Evolutionary conservation across 2,888 invertebrate species (phyloP).

Genomic region (Pristionchus exspectatus): DNA sequence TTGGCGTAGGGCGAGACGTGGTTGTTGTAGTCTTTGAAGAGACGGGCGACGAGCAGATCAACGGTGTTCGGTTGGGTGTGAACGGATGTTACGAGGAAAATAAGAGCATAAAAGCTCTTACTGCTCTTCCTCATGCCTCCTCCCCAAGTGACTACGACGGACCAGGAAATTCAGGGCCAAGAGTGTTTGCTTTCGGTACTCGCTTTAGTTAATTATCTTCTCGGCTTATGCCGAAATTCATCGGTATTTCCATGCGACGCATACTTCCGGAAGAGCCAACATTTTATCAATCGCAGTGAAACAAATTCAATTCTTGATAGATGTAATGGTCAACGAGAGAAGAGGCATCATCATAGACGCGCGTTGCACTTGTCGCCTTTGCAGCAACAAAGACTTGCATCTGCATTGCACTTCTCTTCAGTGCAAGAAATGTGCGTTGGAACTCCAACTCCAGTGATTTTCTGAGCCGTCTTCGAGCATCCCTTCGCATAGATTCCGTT

Average conservation of each 20-base stretch:
- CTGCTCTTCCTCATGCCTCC: background rate
- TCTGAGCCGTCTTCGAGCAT: background rate
- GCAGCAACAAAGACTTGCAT: background rate
- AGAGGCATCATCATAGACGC: too few species aligned
- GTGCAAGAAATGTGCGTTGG: background rate
- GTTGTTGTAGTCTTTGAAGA: background rate
- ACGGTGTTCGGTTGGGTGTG: background rate
- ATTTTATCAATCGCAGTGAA: too few species aligned
- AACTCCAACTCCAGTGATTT: background rate
- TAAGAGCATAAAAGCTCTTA: background rate
- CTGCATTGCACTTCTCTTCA: background rate
- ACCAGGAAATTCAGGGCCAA: too few species aligned
- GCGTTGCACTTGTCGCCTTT: background rate
- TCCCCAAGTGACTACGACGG: background rate
- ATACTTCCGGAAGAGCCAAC: too few species aligned
- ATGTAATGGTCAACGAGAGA: too few species aligned
- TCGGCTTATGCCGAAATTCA: too few species aligned
- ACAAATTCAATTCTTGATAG: too few species aligned
- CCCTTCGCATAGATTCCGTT: constrained; percentile 7
- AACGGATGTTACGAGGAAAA: background rate
- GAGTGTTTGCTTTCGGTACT: too few species aligned
- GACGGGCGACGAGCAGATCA: background rate
- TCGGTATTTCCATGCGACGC: too few species aligned
- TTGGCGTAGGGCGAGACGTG: background rate
- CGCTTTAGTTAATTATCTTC: too few species aligned